phyloP scores from a whole-genome alignment of 2,888 invertebrate species.

The Coelopa pilipes region DNA sequence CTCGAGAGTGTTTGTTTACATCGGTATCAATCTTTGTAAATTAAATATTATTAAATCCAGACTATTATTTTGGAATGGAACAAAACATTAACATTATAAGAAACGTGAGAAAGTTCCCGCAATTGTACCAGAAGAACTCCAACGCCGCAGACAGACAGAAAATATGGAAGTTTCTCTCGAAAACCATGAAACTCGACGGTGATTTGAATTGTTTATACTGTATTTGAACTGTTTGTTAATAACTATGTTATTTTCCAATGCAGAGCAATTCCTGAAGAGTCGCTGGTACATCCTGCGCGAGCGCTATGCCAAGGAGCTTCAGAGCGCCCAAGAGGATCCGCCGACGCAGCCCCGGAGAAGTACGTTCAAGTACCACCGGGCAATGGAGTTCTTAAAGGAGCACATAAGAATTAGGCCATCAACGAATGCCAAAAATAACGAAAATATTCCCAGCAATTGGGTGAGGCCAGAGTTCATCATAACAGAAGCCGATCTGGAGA shows the following conservation, averaged over 20 bases:
- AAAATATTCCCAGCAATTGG: conserved; percentile 26
- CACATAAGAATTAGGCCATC: conserved; percentile 35
- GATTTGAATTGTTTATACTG: conserved; percentile 1
- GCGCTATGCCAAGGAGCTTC: conserved; percentile 39
- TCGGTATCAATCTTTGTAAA: no score
- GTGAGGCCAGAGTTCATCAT: conserved; percentile 50
- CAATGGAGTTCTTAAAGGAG: conserved; percentile 42
- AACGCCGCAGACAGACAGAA: conserved; percentile 40
- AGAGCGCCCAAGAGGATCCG: background rate
- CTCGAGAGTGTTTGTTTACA: no score
- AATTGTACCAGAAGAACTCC: conserved; percentile 42
- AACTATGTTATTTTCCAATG: background rate
- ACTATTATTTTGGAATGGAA: conserved; percentile 45
- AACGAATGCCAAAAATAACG: conserved; percentile 27
- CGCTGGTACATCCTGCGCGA: conserved; percentile 50
- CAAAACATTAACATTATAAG: conserved; percentile 47
- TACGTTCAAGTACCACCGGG: conserved; percentile 43
- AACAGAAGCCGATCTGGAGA: conserved; percentile 46
- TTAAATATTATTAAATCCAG: no score
- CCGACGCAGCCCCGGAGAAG: background rate
- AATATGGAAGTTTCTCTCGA: conserved; percentile 47
- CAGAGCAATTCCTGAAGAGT: conserved; percentile 48
- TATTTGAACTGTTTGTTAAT: background rate
- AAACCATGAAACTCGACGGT: conserved; percentile 47
- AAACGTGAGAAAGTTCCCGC: conserved; percentile 46